Base-by-base conservation (phyloP, 2,888 invertebrate genomes). In the Deilephila porcellus region DNA sequence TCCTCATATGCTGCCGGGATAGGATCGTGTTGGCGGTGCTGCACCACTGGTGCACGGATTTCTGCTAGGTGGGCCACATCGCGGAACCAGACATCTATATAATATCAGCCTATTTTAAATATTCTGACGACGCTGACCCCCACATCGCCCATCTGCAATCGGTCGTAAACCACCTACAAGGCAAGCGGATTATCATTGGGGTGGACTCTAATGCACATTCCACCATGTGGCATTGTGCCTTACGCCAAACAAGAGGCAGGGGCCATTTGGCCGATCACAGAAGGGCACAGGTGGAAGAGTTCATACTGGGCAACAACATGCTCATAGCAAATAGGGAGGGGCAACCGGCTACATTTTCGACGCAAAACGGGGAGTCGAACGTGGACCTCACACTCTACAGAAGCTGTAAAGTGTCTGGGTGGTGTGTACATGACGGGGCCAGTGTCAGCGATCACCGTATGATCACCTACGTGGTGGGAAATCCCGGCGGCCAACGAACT, bases 401-500 rank as follows among this genome's bases (percentile, higher is more conserved):
- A 0, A 45, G 63, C 25, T 25, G 25, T 25, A 25, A n/a, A 14
- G 45, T 7, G 64, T 71, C 7, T 29, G 2, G 17, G 4, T 72
- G 73, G 71, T 4, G 19, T 1, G 71, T 71, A 2, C 71, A 34
- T 20, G 19, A 7, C 5, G 32, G 59, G 29, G 5, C 34, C 37
- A 70, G 37, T 5, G 17, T 20, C 25, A 74, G 60, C 32, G 72
- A 70, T 20, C 72, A 73, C 53, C 71, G 64, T 4, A 53, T 63
- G 4, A 73, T 75, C 19, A 73, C 71, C 0, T 64, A 52, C 17
- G 37, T 90, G 32, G 92, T 79, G 77, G 79, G 88, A 88, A 82
- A 87, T 88, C 90, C 4, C n/a, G 25, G 2, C 4, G 25, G 29
- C 0, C 3, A 14, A n/a, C 56, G 19, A 0, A 25, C 25, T 0